Evolutionary conservation across 2,113 vertebrate genomes (phyloP), one percentile per base, ranked within the genome.

Genomic region (Neopipo cinnamomea): DNA sequence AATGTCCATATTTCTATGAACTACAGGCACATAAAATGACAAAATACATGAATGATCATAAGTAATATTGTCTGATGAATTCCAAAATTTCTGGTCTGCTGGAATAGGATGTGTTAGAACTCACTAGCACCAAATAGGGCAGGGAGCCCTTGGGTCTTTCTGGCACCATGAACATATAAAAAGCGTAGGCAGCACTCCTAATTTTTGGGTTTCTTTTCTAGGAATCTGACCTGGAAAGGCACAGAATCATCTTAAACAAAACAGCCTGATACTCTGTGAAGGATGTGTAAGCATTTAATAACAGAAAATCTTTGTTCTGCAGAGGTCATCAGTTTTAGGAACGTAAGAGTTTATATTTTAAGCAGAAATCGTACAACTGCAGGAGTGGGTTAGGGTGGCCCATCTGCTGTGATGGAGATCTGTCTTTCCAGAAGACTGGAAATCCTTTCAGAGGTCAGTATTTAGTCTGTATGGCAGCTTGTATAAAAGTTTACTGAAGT

Each of bases 91-190:
- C n/a, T 58, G 50, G 8, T n/a, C 47, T 55, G 25, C 37, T 74
- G 61, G 55, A 81, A 37, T 22, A 58, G 6, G 5, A 23, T 31
- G 3, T 10, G 2, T 53, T 39, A 22, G 42, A 42, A 81, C 76
- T 35, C 49, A 35, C 21, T 14, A 37, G 4, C 18, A 58, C 7
- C 9, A 46, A 11, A 12, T 0, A 8, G 23, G 22, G 2, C 15
- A n/a, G n/a, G n/a, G n/a, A n/a, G n/a, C n/a, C n/a, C n/a, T n/a
- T n/a, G n/a, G n/a, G n/a, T n/a, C n/a, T n/a, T n/a, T n/a, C n/a
- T n/a, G n/a, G n/a, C n/a, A n/a, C n/a, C 18, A 53, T 2, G 7
- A 8, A 9, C 3, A 16, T 6, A 0, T 2, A 9, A 37, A 50
- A 50, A 77, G 5, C 2, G 0, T 1, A 33, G 30, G 10, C 24